Evolutionary conservation across 2,797 vertebrate genomes (phyloP).

Genomic region (Enteromius unitaeniatus): DNA sequence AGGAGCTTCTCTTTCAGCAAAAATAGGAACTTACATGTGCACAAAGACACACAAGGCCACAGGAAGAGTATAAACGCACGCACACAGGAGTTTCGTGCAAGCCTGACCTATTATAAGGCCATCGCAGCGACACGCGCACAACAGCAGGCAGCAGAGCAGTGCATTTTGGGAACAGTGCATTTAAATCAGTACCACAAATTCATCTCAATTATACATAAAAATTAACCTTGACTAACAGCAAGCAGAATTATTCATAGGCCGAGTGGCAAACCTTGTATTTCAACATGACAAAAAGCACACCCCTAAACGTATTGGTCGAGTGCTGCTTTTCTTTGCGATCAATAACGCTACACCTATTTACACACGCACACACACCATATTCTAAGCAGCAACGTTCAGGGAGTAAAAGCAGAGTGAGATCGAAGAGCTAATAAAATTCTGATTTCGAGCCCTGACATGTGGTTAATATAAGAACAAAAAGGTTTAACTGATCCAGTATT

Average conservation of each 20-base stretch:
- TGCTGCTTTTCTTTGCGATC: background rate
- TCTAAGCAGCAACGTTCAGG: slow-evolving; percentile 25
- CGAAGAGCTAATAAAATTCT: background rate
- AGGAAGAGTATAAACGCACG: slow-evolving; percentile 8
- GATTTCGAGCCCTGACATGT: slow-evolving; percentile 2
- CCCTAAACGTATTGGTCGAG: background rate
- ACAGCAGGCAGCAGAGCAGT: slow-evolving; percentile 61
- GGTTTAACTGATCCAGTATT: background rate
- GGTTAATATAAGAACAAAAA: slow-evolving; percentile 6
- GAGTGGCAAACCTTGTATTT: slow-evolving; percentile 3
- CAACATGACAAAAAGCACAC: background rate
- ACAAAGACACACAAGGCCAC: slow-evolving; percentile 35
- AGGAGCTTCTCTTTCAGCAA: slow-evolving; percentile 42
- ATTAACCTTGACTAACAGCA: slow-evolving; percentile 26
- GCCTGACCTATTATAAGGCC: background rate
- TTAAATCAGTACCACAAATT: slow-evolving; percentile 63
- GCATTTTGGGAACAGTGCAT: slow-evolving; percentile 73
- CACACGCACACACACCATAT: background rate
- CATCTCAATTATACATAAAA: background rate
- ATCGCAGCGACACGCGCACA: background rate
- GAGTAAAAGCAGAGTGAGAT: background rate
- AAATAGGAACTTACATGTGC: slow-evolving; percentile 12
- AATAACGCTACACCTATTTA: background rate
- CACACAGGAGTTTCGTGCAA: slow-evolving; percentile 10
- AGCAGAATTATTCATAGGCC: slow-evolving; percentile 11